These are phyloP conservation scores for Tholera decimalis DNA, from an alignment of 2,888 invertebrate genomes.

Conservation along the genomic window DNA sequence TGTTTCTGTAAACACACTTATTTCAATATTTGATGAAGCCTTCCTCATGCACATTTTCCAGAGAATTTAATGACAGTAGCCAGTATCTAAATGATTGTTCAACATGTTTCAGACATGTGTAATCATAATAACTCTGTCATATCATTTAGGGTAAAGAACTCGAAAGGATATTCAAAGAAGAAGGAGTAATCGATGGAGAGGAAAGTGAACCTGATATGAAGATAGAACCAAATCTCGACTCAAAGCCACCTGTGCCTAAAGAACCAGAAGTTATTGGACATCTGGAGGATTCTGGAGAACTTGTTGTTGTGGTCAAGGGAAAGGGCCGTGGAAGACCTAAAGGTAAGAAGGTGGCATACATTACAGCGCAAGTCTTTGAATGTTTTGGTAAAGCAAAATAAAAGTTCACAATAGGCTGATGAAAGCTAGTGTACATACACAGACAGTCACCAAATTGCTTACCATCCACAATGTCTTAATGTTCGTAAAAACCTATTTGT, in stretches of 20 bases:
- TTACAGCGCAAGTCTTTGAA: not conserved
- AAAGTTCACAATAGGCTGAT: too few relatives aligned
- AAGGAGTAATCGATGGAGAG: slow-evolving; percentile 93
- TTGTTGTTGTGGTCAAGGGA: slow-evolving; percentile 92
- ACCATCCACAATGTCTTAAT: too few relatives aligned
- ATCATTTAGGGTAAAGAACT: slow-evolving; percentile 93
- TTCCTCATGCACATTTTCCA: too few relatives aligned
- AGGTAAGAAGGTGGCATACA: slow-evolving; percentile 20
- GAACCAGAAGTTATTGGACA: slow-evolving; percentile 93
- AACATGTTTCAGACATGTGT: not conserved
- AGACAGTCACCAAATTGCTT: too few relatives aligned
- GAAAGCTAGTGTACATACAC: too few relatives aligned
- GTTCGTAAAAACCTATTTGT: too few relatives aligned
- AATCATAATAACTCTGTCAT: not conserved
- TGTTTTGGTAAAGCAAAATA: not conserved
- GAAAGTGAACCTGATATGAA: slow-evolving; percentile 87
- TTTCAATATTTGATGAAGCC: too few relatives aligned
- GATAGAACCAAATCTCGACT: slow-evolving; percentile 47
- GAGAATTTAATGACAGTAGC: too few relatives aligned
- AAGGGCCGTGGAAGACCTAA: slow-evolving; percentile 91
- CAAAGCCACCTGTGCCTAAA: slow-evolving; percentile 70
- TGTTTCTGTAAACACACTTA: too few relatives aligned
- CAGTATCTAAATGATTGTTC: too few relatives aligned
- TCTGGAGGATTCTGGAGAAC: slow-evolving; percentile 92
- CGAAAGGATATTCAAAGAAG: slow-evolving; percentile 94